These are phyloP conservation scores for Latheticus oryzae DNA, from an alignment of 2,888 invertebrate genomes.

Conservation along the genomic window DNA sequence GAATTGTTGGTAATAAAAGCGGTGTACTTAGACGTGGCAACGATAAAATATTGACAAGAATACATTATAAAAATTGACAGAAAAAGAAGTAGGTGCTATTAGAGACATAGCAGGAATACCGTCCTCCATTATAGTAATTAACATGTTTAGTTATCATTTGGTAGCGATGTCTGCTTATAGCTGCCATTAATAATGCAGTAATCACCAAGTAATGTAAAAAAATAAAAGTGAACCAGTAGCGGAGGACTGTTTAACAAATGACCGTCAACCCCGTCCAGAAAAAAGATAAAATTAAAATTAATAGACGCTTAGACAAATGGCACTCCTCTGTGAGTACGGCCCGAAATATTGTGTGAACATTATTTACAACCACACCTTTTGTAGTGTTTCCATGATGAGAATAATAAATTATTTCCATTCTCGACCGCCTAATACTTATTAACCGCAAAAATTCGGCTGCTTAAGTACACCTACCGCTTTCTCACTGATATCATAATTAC, in stretches of 20 bases:
- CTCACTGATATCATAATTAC: conserved; percentile 34
- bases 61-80: conserved; percentile 23
- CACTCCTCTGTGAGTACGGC: conserved; percentile 61
- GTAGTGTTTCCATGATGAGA: conserved; percentile 62
- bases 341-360: conserved; percentile 65
- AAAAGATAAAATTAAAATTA: conserved; percentile 64
- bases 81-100: conserved; percentile 40
- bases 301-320: conserved; percentile 63
- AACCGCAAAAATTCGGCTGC: conserved; percentile 49
- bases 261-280: conserved; percentile 55
- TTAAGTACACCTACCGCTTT: conserved; percentile 29
- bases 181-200: conserved; percentile 59
- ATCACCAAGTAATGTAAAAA: conserved; percentile 57
- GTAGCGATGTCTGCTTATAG: conserved; percentile 57
- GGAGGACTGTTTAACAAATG: conserved; percentile 55
- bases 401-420: conserved; percentile 62
- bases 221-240: conserved; percentile 56
- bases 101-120: conserved; percentile 38
- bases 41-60: conserved; percentile 31
- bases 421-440: conserved; percentile 55
- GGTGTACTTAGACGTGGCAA: too few species aligned
- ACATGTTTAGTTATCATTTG: conserved; percentile 58
- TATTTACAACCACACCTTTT: conserved; percentile 65
- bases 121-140: conserved; percentile 57
- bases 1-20: too few species aligned